Conservation (phyloP, 2,797 vertebrate genomes). For the Ctenopoma multispine region DNA sequence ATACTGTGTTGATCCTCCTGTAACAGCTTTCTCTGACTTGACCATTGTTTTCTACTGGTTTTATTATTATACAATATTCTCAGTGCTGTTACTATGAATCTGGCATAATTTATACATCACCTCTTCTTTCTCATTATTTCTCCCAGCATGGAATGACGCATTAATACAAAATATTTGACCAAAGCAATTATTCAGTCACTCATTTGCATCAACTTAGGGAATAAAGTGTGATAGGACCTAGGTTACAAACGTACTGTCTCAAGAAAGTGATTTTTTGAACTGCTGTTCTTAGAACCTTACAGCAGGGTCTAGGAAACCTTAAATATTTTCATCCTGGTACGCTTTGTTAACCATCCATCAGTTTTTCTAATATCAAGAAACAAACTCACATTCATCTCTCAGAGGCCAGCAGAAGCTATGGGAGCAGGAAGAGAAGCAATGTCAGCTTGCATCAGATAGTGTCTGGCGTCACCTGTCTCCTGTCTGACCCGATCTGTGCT, state of each 20-base stretch:
- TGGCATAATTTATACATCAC: background rate
- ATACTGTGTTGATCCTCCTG: background rate
- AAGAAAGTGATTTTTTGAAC: background rate
- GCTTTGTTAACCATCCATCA: slow-evolving; percentile 20
- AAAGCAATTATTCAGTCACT: background rate
- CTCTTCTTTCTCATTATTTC: background rate
- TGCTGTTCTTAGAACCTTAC: slow-evolving; percentile 16
- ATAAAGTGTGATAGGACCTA: background rate
- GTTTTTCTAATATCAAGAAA: slow-evolving; percentile 23
- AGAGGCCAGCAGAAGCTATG: slow-evolving; percentile 29
- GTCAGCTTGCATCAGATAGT: slow-evolving; percentile 41
- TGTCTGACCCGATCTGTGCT: slow-evolving; percentile 42
- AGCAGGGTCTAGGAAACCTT: slow-evolving; percentile 40
- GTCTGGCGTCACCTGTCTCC: slow-evolving; percentile 37
- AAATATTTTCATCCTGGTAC: slow-evolving; percentile 62
- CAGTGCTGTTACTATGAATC: background rate
- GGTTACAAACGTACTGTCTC: background rate
- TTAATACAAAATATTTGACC: background rate
- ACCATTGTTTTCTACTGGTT: background rate
- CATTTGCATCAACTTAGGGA: background rate
- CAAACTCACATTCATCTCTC: slow-evolving; percentile 54
- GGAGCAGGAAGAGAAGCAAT: slow-evolving; percentile 34
- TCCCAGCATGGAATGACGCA: background rate
- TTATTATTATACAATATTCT: background rate
- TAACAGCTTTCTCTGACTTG: background rate